Percentiles rank a stretch among this genome's conserved stretches.
These are phyloP conservation scores for Dasyprocta punctata DNA, from an alignment of 2,113 vertebrate genomes.

Conservation along the genomic window DNA sequence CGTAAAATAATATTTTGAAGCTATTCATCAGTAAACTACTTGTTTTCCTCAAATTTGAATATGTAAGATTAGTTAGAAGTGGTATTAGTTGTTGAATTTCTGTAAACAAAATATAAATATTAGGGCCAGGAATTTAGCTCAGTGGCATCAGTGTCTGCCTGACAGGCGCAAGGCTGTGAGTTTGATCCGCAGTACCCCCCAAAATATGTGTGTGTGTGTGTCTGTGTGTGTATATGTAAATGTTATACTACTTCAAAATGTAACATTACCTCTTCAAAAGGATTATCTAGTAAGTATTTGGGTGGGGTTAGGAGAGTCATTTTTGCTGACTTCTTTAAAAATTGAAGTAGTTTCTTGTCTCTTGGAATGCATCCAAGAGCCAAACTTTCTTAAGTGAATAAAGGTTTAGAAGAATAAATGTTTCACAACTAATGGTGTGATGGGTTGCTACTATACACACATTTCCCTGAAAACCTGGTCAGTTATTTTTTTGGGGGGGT, in stretches of 20 bases:
- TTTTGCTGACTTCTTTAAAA: constrained; percentile 39
- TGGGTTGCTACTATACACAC: constrained; percentile 74
- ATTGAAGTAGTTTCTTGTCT: constrained; percentile 72
- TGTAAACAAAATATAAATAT: neutral
- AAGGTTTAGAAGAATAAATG: constrained; percentile 67
- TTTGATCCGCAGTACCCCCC: too few species aligned
- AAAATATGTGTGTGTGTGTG: too few species aligned
- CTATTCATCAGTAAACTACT: too few species aligned
- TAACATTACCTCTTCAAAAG: constrained; percentile 19
- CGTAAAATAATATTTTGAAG: constrained; percentile 53
- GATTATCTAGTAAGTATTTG: neutral
- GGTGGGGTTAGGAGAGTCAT: neutral
- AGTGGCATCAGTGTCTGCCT: too few species aligned
- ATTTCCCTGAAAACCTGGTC: constrained; percentile 78
- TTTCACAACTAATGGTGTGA: constrained; percentile 74
- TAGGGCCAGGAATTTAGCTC: too few species aligned
- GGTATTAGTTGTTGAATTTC: constrained; percentile 50
- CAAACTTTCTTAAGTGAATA: constrained; percentile 77
- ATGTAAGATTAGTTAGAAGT: constrained; percentile 58
- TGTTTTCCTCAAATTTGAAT: constrained; percentile 23
- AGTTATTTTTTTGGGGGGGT: constrained; percentile 65
- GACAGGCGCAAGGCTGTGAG: too few species aligned
- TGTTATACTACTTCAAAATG: constrained; percentile 23
- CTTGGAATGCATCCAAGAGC: constrained; percentile 65
- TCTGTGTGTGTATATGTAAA: too few species aligned